These are phyloP conservation scores for Harpalus rubripes DNA, from an alignment of 2,888 invertebrate genomes.

Conservation along the genomic window DNA sequence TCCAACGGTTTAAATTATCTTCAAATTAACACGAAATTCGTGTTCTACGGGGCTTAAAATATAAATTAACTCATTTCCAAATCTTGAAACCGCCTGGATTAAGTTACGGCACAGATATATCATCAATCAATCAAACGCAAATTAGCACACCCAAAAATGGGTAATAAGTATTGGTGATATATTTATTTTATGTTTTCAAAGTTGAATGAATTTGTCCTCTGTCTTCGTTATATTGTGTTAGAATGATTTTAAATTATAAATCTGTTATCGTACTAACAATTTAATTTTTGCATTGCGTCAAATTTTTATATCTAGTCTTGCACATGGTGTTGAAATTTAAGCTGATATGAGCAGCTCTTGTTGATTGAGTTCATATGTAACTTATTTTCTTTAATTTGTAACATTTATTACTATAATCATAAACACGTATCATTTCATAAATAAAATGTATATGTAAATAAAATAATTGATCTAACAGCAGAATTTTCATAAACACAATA, in stretches of 20 bases:
- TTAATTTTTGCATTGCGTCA: constrained; percentile 33
- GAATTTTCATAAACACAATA: neutral
- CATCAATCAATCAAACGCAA: neutral
- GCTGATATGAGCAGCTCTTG: constrained; percentile 9
- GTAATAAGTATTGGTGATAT: no score
- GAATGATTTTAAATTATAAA: constrained; percentile 25
- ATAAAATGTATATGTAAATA: constrained; percentile 60
- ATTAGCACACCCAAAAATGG: no score
- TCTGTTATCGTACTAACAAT: constrained; percentile 45
- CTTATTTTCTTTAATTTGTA: constrained; percentile 48
- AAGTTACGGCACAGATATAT: no score
- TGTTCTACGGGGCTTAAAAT: no score
- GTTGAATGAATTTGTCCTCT: neutral
- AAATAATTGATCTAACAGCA: constrained; percentile 49
- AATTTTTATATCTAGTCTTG: constrained; percentile 46
- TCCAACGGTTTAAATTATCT: no score
- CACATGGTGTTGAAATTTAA: constrained; percentile 41
- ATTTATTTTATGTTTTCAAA: neutral
- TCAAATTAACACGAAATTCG: no score
- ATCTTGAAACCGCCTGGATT: no score
- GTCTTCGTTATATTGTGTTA: constrained; percentile 19
- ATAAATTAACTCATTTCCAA: no score
- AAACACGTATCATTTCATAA: constrained; percentile 60
- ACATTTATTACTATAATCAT: constrained; percentile 46
- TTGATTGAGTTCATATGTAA: constrained; percentile 37